phyloP scores from a whole-genome alignment of 2,888 invertebrate species.

The Orgyia antiqua region DNA sequence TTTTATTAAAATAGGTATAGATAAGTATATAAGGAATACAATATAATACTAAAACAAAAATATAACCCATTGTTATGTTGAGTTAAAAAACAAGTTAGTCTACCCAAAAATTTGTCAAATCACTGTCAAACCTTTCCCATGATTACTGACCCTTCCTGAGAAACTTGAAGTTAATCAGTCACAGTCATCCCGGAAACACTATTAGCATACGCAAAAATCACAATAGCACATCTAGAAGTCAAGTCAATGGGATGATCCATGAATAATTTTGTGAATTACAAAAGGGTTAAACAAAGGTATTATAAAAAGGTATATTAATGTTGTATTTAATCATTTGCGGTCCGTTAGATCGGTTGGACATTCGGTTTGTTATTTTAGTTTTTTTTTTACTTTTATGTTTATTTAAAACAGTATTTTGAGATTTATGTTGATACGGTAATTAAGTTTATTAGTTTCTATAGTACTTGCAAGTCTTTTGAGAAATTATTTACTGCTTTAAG shows the following conservation, averaged over 20 bases:
- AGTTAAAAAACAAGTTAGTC: too few species aligned
- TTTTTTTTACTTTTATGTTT: conserved; percentile 18
- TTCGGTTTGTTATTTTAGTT: conserved; percentile 26
- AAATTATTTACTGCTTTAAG: too few species aligned
- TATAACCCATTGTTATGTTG: too few species aligned
- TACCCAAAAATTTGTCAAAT: conserved; percentile 31
- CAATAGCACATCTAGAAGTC: conserved; percentile 62
- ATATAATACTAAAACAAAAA: too few species aligned
- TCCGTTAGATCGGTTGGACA: conserved; percentile 63
- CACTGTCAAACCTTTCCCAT: conserved; percentile 37
- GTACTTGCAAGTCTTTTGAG: not conserved
- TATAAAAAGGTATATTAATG: conserved; percentile 66
- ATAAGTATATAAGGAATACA: too few species aligned
- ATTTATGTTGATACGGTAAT: conserved; percentile 40
- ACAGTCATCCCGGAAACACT: conserved; percentile 48
- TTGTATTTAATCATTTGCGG: conserved; percentile 53
- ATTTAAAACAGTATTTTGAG: conserved; percentile 26
- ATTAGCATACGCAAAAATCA: conserved; percentile 70
- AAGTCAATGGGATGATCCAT: conserved; percentile 62
- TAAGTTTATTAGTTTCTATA: conserved; percentile 8
- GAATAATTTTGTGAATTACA: conserved; percentile 55
- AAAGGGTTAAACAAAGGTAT: conserved; percentile 69
- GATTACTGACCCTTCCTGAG: conserved; percentile 53
- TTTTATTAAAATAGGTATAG: too few species aligned
- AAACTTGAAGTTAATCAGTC: conserved; percentile 63